Conservation (phyloP, 2,797 vertebrate genomes). For the Anguilla obscura region DNA sequence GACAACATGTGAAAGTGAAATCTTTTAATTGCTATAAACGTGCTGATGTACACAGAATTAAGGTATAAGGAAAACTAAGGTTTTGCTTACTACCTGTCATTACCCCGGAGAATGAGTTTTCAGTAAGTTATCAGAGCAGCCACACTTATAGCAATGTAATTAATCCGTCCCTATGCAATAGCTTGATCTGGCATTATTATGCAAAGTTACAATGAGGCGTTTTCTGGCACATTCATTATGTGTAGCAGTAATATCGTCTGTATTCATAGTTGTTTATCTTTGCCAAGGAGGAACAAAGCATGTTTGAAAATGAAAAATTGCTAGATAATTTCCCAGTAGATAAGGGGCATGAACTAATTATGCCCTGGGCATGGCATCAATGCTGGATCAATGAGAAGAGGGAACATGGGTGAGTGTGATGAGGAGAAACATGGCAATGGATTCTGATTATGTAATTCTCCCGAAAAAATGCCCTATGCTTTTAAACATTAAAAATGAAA, state of each 20-base stretch:
- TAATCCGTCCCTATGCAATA: background rate
- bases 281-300: background rate
- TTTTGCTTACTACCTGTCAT: background rate
- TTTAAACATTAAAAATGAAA: background rate
- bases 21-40: background rate
- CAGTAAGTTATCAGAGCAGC: background rate
- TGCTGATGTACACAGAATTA: background rate
- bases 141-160: background rate
- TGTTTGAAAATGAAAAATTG: background rate
- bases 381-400: background rate
- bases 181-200: background rate
- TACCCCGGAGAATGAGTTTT: background rate
- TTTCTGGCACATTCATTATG: background rate
- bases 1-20: background rate
- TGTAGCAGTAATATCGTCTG: background rate
- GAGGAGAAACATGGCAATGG: background rate
- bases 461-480: background rate
- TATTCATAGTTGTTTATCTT: background rate
- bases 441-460: background rate
- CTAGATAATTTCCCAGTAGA: background rate
- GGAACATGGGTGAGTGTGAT: background rate
- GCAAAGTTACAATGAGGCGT: background rate
- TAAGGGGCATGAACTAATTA: slow-evolving; percentile 2
- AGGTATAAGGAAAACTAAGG: background rate
- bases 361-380: background rate